Evolutionary conservation across 2,888 invertebrate species (phyloP).

Genomic region (Acronicta aceris): DNA sequence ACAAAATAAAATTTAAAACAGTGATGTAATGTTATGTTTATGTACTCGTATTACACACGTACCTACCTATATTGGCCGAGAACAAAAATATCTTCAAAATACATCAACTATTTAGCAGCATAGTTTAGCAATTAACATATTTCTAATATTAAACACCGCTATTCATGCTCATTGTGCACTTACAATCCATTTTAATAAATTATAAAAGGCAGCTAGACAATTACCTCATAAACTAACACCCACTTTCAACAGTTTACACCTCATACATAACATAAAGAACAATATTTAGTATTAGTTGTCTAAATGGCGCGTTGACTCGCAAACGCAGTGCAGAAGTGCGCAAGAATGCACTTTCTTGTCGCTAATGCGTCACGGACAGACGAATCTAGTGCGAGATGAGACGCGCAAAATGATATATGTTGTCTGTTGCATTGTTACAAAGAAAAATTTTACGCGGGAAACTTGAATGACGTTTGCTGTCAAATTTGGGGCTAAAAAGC

Average conservation of each 20-base stretch:
- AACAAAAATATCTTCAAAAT: too few relatives aligned
- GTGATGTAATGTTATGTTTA: too few relatives aligned
- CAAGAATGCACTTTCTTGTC: conserved; percentile 74
- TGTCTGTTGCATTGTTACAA: conserved; percentile 28
- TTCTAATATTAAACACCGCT: too few relatives aligned
- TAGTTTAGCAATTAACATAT: too few relatives aligned
- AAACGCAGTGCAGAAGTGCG: conserved; percentile 41
- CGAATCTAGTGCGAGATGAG: conserved; percentile 48
- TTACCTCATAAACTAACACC: conserved; percentile 18
- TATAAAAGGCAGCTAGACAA: conserved; percentile 1
- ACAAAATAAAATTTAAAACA: not conserved
- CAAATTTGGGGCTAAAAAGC: conserved; percentile 5
- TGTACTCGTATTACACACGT: too few relatives aligned
- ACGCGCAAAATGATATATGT: conserved; percentile 36
- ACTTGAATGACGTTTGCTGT: conserved; percentile 22
- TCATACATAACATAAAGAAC: conserved; percentile 16
- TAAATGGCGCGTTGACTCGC: conserved; percentile 51
- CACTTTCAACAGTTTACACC: conserved; percentile 16
- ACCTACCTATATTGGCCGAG: too few relatives aligned
- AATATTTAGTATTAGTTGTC: conserved; percentile 41
- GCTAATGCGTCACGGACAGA: conserved; percentile 68
- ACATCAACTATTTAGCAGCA: too few relatives aligned
- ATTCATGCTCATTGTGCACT: not conserved
- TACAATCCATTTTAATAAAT: not conserved
- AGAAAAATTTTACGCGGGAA: conserved; percentile 24